These are phyloP conservation scores for Dolichopus griseipennis DNA, from an alignment of 2,888 invertebrate genomes.

Conservation along the genomic window DNA sequence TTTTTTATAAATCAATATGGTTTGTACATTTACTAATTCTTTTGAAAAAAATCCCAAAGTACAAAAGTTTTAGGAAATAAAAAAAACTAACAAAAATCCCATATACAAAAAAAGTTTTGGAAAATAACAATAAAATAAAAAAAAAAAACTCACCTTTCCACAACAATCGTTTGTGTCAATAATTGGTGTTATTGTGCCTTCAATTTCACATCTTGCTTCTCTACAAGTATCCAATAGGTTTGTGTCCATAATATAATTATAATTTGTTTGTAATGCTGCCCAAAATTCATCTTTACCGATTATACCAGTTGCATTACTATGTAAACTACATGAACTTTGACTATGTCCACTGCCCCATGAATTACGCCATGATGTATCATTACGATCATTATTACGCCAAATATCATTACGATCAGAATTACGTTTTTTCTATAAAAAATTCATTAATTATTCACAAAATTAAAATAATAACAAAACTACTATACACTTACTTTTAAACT, in stretches of 20 bases:
- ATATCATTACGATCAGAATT: constrained; percentile 56
- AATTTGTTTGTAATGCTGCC: constrained; percentile 83
- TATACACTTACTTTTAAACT: constrained; percentile 59
- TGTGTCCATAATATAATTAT: constrained; percentile 92
- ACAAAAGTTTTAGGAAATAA: too few species aligned
- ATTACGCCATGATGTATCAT: constrained; percentile 59
- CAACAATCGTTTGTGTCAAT: constrained; percentile 30
- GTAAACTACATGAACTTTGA: constrained; percentile 53
- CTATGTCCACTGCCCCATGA: constrained; percentile 66
- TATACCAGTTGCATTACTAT: constrained; percentile 40
- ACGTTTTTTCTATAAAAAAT: constrained; percentile 30
- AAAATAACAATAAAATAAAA: neutral
- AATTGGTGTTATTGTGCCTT: constrained; percentile 29
- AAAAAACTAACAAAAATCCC: too few species aligned
- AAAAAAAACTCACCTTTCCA: constrained; percentile 35
- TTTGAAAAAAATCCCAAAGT: too few species aligned
- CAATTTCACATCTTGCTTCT: constrained; percentile 46
- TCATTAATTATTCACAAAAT: neutral
- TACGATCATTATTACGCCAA: constrained; percentile 54
- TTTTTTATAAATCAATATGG: too few species aligned
- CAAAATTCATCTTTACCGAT: constrained; percentile 75
- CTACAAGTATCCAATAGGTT: constrained; percentile 84
- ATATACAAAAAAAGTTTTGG: too few species aligned
- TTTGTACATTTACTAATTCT: too few species aligned
- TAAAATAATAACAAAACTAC: neutral